Evolutionary conservation across 2,888 invertebrate species (phyloP).

Genomic region (Harpalus rufipes): DNA sequence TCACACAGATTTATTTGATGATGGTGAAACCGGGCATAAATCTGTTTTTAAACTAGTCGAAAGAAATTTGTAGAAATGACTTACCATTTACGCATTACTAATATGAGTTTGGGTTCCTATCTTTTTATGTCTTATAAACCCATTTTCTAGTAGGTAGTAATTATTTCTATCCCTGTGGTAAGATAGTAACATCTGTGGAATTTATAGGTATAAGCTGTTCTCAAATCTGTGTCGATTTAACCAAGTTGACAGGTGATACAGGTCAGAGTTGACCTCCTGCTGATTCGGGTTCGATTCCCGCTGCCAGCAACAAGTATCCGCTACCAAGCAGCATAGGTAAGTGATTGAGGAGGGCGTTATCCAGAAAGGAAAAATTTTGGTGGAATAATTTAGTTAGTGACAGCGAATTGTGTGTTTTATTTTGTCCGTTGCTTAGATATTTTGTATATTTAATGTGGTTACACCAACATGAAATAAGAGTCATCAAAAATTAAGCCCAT

Average conservation of each 20-base stretch:
- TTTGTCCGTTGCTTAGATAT: too few relatives aligned
- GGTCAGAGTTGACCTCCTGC: constrained; percentile 44
- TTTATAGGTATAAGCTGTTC: neutral
- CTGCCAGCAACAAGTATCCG: constrained; percentile 53
- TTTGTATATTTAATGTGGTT: too few relatives aligned
- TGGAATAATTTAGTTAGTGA: neutral
- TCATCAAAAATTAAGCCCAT: too few relatives aligned
- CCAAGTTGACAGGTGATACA: constrained; percentile 55
- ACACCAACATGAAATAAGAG: too few relatives aligned
- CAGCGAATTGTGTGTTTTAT: too few relatives aligned
- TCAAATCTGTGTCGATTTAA: constrained; percentile 16
- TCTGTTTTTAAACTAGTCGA: too few relatives aligned
- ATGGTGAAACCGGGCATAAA: too few relatives aligned
- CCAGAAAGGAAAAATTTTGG: neutral
- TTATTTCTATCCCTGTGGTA: constrained; percentile 7
- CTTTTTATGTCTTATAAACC: neutral
- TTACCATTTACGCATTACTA: too few relatives aligned
- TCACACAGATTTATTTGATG: too few relatives aligned
- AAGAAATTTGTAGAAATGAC: too few relatives aligned
- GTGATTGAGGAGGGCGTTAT: constrained; percentile 15
- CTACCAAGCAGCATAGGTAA: constrained; percentile 17
- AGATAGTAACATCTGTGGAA: constrained; percentile 15
- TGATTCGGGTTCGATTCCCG: constrained; percentile 51
- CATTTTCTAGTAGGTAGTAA: constrained; percentile 1
- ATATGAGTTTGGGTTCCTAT: too few relatives aligned